Percentiles rank a stretch among this genome's conserved stretches.
phyloP scores from a whole-genome alignment of 2,113 vertebrate genomes.

The Odocoileus virginianus region DNA sequence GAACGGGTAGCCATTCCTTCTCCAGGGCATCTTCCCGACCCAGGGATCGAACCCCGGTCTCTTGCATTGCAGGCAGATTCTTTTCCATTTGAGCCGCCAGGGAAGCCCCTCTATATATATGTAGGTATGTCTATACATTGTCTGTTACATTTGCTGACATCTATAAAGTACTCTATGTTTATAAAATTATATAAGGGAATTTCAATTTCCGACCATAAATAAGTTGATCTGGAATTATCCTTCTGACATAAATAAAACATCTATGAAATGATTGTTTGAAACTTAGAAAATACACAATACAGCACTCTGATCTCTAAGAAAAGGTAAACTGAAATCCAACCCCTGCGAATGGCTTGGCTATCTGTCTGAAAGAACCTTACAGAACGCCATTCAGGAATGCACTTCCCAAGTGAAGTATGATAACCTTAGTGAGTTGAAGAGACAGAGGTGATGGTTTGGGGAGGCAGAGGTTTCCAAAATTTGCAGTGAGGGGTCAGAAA shows the following conservation, averaged over 20 bases:
- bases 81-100: neutral
- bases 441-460: neutral
- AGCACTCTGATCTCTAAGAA: neutral
- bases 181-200: neutral
- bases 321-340: neutral
- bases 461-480: neutral
- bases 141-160: neutral
- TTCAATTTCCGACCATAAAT: neutral
- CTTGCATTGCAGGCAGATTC: neutral
- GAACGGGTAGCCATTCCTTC: neutral
- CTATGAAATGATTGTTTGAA: neutral
- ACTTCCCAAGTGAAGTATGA: neutral
- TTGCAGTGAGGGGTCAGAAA: neutral
- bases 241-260: neutral
- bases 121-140: neutral
- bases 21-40: neutral
- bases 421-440: neutral
- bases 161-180: neutral
- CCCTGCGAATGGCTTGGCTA: neutral
- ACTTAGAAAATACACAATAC: neutral
- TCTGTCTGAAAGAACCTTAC: neutral
- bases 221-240: neutral
- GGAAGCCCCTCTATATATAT: neutral
- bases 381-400: neutral
- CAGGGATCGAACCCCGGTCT: fast-evolving